A percentile compares a stretch with the other conserved stretches of the same genome.
These are phyloP conservation scores for Diplosoma virens DNA, from an alignment of 23 tunicate species.

Conservation along the genomic window DNA sequence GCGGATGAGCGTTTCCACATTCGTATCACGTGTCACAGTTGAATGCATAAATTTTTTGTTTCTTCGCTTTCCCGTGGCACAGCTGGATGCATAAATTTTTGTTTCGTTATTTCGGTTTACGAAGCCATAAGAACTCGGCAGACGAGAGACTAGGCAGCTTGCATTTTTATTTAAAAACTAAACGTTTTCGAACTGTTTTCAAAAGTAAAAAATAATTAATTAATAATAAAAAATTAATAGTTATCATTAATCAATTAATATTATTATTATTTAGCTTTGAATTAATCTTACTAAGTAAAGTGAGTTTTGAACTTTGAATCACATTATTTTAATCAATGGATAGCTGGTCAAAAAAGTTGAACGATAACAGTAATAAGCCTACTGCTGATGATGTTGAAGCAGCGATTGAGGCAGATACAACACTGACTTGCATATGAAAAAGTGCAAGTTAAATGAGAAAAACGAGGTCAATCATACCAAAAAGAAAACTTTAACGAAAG, in stretches of 20 bases:
- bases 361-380: slow-evolving; percentile 29
- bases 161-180: no score
- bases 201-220: no score
- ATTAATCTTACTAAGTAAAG: no score
- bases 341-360: slow-evolving; percentile 28
- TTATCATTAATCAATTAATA: no score
- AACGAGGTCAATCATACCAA: slow-evolving; percentile 9
- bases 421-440: slow-evolving; percentile 20
- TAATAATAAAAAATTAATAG: no score
- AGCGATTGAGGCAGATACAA: slow-evolving; percentile 27
- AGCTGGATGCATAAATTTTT: slow-evolving; percentile 23
- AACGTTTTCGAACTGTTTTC: no score
- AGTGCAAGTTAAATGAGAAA: slow-evolving; percentile 34
- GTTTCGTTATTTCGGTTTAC: slow-evolving; percentile 4
- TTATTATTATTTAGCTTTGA: no score
- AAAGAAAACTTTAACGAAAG: slow-evolving; percentile 49
- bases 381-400: slow-evolving; percentile 43
- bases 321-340: slow-evolving; percentile 3
- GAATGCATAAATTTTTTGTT: slow-evolving; percentile 17
- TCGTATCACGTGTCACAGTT: slow-evolving; percentile 23
- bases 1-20: slow-evolving; percentile 21
- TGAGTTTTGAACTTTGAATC: no score
- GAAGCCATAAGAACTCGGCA: slow-evolving; percentile 17
- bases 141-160: background rate
- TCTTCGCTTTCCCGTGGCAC: slow-evolving; percentile 19